Conservation (phyloP, 2,888 invertebrate genomes). For the Tipula helvola region DNA sequence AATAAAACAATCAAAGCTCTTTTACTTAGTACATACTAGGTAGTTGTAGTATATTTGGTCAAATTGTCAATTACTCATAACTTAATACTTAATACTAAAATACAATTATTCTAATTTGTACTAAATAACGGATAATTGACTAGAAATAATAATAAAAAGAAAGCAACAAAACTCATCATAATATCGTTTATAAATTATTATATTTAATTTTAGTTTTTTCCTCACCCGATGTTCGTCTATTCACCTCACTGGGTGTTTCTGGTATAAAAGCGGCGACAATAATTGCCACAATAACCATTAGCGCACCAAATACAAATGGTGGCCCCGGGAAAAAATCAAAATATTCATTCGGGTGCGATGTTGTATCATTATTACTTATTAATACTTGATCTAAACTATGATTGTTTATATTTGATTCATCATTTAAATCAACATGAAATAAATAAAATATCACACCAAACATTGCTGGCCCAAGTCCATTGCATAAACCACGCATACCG, state of each 20-base stretch:
- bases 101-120: not conserved
- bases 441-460: constrained; percentile 97
- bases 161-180: not conserved
- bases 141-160: not conserved
- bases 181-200: constrained; percentile 13
- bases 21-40: not conserved
- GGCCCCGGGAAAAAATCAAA: constrained; percentile 85
- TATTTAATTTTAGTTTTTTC: constrained; percentile 43
- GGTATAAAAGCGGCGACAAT: constrained; percentile 83
- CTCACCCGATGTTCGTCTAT: constrained; percentile 38
- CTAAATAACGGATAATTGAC: not conserved
- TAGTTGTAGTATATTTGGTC: not conserved
- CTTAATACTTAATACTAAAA: not conserved
- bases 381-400: constrained; percentile 26
- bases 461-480: constrained; percentile 96
- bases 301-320: constrained; percentile 94
- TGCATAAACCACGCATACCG: constrained; percentile 94
- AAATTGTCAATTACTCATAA: not conserved
- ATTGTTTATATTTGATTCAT: constrained; percentile 38
- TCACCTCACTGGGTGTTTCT: constrained; percentile 41
- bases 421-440: constrained; percentile 95
- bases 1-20: not conserved
- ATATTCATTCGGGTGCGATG: constrained; percentile 37
- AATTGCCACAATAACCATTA: constrained; percentile 91
- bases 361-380: constrained; percentile 25